Base-by-base conservation (phyloP, 2,113 vertebrate genomes). In the Misgurnus anguillicaudatus region DNA sequence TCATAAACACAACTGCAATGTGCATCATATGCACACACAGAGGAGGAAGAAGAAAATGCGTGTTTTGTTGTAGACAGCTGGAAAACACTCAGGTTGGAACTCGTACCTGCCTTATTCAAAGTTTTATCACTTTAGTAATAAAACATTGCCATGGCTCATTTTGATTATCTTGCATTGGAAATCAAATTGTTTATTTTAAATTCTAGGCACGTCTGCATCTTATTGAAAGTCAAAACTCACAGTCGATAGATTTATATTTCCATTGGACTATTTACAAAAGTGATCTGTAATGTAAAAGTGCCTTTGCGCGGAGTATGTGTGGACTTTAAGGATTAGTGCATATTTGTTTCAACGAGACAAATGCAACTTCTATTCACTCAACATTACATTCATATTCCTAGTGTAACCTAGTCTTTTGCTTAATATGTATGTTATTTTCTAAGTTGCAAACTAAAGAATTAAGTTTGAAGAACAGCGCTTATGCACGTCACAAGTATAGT, bases 71-170 rank as follows among this genome's bases (percentile, higher is more conserved):
- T 24, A 58, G 24, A 61, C 71, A 61, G 39, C 39, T 62, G 57
- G 41, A 62, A 62, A 72, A 74, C 55, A 61, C 71, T 74, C 71
- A 74, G 71, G 57, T 45, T 60, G 72, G 57, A 61, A 61, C 71
- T 62, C 38, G 53, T 41, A 58, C 36, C 24, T 16, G 38, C 53
- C 36, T 72, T 72, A 72, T 21, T 41, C 57, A 31, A 41, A 19
- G 53, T 61, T 74, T 61, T 5, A 2, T 47, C 7, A 7, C 55
- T 73, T 71, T 6, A 38, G 21, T 9, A 39, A 57, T 13, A 7
- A 57, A 41, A 71, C 51, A 13, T 13, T 57, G 38, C 24, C 16
- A 11, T 4, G 11, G 6, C 17, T 16, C 14, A 5, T 17, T 53
- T 6, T 19, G 6, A n/a, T 57, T 57, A 47, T 11, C 16, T 74